These are phyloP conservation scores for Delia radicum DNA, from an alignment of 1,140 invertebrate genomes.

Conservation along the genomic window DNA sequence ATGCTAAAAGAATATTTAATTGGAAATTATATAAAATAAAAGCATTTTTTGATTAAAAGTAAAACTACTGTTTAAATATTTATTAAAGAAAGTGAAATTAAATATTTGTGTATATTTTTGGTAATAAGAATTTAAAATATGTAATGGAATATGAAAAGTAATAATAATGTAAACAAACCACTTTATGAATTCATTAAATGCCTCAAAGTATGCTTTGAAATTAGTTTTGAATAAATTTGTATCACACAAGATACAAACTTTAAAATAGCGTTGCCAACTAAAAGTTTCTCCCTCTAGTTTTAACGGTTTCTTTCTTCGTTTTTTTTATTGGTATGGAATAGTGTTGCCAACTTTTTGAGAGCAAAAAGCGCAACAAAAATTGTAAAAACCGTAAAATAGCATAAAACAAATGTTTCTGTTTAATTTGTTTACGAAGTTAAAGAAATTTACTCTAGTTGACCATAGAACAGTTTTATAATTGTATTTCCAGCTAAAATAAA, in stretches of 20 bases:
- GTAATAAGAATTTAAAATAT: too few species aligned
- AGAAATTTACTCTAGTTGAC: too few species aligned
- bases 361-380: too few species aligned
- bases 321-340: neutral
- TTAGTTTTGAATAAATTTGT: neutral
- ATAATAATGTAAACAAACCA: too few species aligned
- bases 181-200: neutral
- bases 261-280: neutral
- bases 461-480: too few species aligned
- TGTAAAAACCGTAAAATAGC: too few species aligned
- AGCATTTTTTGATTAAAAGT: neutral
- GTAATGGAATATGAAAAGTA: too few species aligned
- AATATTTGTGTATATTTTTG: neutral
- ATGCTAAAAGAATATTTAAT: neutral
- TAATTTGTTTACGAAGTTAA: too few species aligned
- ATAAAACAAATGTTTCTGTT: too few species aligned
- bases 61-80: neutral
- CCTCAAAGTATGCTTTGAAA: slow-evolving; percentile 8
- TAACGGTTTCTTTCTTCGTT: too few species aligned
- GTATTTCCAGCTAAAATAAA: too few species aligned
- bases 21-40: neutral
- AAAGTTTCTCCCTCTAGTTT: neutral
- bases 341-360: neutral
- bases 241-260: neutral
- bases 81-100: neutral